Percentiles rank a stretch among this genome's conserved stretches.
These are phyloP conservation scores for Danionella cerebrum DNA, from an alignment of 2,113 vertebrate genomes.

Conservation along the genomic window DNA sequence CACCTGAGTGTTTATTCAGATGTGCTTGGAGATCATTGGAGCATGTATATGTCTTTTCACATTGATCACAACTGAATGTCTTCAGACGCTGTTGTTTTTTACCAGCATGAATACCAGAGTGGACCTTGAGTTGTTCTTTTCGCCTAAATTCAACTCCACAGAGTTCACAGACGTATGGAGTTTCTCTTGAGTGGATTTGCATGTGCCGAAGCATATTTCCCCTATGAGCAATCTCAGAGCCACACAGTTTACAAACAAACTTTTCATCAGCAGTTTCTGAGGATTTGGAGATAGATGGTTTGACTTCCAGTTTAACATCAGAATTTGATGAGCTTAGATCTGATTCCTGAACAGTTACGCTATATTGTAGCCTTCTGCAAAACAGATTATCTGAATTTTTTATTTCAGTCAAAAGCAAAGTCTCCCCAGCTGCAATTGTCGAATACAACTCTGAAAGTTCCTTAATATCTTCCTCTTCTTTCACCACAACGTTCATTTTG, in stretches of 20 bases:
- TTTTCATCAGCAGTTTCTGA: not conserved
- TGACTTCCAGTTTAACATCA: not conserved
- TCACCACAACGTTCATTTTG: not conserved
- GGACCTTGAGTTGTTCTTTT: not conserved
- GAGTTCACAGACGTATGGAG: not conserved
- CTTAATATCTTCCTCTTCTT: not conserved
- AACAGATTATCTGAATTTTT: not conserved
- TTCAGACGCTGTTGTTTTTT: not conserved
- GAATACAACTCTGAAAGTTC: not conserved
- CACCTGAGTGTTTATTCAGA: not conserved
- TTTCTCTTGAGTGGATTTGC: slow-evolving; percentile 24
- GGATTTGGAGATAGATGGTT: not conserved
- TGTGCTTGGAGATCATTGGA: not conserved
- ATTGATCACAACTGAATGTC: not conserved
- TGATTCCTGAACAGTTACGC: not conserved
- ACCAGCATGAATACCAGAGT: not conserved
- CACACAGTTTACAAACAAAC: slow-evolving; percentile 4
- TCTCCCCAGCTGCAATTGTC: not conserved
- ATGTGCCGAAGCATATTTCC: not conserved
- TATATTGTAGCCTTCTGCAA: slow-evolving; percentile 11
- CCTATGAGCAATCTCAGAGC: not conserved
- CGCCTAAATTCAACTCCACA: slow-evolving; percentile 7
- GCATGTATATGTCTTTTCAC: not conserved
- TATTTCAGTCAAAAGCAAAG: not conserved
- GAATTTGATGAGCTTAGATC: not conserved